phyloP scores from a whole-genome alignment of 2,888 invertebrate species.

The Apamea anceps region DNA sequence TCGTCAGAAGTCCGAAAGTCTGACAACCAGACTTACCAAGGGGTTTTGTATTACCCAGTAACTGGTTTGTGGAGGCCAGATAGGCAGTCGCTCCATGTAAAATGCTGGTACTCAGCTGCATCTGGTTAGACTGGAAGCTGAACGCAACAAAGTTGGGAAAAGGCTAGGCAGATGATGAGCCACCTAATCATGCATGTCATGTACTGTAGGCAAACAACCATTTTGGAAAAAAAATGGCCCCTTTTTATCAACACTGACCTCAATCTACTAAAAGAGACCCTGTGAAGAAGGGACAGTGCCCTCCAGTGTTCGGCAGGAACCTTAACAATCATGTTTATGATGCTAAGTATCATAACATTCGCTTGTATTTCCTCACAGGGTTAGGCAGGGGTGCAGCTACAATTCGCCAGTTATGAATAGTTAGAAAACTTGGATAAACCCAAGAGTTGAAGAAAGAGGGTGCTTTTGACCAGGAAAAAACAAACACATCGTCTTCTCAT shows the following conservation, averaged over 20 bases:
- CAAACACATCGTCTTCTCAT: slow-evolving; percentile 3
- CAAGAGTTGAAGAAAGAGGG: background rate
- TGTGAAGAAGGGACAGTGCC: slow-evolving; percentile 84
- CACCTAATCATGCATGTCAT: too few relatives aligned
- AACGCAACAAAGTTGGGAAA: too few relatives aligned
- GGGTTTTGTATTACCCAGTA: too few relatives aligned
- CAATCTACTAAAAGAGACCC: background rate
- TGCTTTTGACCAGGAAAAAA: background rate
- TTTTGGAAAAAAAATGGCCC: background rate
- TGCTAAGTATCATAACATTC: slow-evolving; percentile 72
- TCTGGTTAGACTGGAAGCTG: background rate
- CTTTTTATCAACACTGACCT: background rate
- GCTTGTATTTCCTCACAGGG: too few relatives aligned
- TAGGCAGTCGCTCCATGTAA: too few relatives aligned
- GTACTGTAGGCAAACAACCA: too few relatives aligned
- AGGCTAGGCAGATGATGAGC: background rate
- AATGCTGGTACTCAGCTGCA: background rate
- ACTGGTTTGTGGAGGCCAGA: too few relatives aligned
- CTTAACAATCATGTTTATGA: slow-evolving; percentile 88
- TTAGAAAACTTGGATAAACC: background rate
- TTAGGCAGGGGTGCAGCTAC: too few relatives aligned
- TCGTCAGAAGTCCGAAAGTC: too few relatives aligned
- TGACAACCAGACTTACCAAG: too few relatives aligned
- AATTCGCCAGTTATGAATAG: background rate
- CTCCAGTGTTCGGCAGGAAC: slow-evolving; percentile 89